A percentile compares a stretch with the other conserved stretches of the same genome.
These are phyloP conservation scores for Mesoclemmys tuberculata DNA, from an alignment of 2,113 vertebrate genomes.

Conservation along the genomic window DNA sequence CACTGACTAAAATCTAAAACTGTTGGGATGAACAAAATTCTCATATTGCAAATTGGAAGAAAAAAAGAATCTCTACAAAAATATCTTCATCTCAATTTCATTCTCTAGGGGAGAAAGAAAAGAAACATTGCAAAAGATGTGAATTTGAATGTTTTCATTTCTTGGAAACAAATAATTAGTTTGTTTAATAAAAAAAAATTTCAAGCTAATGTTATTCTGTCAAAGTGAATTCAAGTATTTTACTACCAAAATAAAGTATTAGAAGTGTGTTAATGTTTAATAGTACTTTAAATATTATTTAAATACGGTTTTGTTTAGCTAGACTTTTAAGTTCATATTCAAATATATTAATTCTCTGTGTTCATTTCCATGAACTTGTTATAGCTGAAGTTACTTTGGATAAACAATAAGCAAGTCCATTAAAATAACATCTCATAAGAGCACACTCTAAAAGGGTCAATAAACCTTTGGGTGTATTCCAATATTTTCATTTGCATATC, in stretches of 20 bases:
- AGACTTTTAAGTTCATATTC: neutral
- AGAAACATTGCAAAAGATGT: neutral
- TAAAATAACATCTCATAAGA: neutral
- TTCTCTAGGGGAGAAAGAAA: neutral
- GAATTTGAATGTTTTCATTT: neutral
- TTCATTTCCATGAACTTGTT: neutral
- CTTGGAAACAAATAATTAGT: neutral
- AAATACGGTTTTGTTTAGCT: neutral
- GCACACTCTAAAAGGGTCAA: neutral
- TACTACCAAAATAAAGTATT: neutral
- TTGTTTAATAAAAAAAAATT: neutral
- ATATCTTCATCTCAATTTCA: neutral
- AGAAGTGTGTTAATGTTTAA: neutral
- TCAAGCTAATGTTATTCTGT: neutral
- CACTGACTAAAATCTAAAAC: neutral
- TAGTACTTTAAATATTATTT: neutral
- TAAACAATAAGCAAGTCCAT: neutral
- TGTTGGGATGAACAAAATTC: neutral
- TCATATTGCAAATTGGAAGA: neutral
- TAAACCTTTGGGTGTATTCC: fast-evolving
- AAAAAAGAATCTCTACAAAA: neutral
- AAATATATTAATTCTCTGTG: neutral
- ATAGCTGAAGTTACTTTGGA: neutral
- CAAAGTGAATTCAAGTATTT: neutral
- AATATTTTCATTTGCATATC: neutral